A percentile compares a stretch with the other conserved stretches of the same genome.
phyloP scores from a whole-genome alignment of 2,888 invertebrate genomes.

The Spilosoma lubricipeda region DNA sequence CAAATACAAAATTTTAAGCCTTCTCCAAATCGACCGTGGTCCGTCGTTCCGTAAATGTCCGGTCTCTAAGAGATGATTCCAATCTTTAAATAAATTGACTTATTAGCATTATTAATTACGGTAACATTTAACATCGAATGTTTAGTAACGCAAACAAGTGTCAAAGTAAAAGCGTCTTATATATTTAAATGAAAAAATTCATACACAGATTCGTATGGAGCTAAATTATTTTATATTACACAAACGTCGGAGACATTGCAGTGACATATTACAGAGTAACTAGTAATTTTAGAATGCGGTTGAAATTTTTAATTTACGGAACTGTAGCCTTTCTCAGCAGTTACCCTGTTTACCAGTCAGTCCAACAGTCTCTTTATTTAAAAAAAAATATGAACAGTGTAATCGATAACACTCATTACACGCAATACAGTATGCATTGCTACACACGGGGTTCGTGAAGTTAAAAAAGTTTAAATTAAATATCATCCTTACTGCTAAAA shows the following conservation, averaged over 20 bases:
- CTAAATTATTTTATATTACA: background rate
- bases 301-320: background rate
- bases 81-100: background rate
- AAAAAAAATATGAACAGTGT: background rate
- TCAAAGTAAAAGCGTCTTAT: background rate
- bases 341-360: slow-evolving; percentile 5
- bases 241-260: background rate
- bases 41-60: background rate
- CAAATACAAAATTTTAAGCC: background rate
- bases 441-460: background rate
- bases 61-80: background rate
- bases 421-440: background rate
- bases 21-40: background rate
- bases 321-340: background rate
- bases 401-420: background rate
- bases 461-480: background rate
- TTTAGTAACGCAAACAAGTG: background rate
- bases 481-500: background rate
- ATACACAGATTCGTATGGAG: background rate
- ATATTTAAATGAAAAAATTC: background rate
- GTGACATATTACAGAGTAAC: background rate
- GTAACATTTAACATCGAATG: background rate
- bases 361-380: background rate
- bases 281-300: background rate
- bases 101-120: background rate